Evolutionary conservation across 1,140 invertebrate genomes (phyloP), one percentile per base, ranked within the genome.

Genomic region (Drosophila repleta): DNA sequence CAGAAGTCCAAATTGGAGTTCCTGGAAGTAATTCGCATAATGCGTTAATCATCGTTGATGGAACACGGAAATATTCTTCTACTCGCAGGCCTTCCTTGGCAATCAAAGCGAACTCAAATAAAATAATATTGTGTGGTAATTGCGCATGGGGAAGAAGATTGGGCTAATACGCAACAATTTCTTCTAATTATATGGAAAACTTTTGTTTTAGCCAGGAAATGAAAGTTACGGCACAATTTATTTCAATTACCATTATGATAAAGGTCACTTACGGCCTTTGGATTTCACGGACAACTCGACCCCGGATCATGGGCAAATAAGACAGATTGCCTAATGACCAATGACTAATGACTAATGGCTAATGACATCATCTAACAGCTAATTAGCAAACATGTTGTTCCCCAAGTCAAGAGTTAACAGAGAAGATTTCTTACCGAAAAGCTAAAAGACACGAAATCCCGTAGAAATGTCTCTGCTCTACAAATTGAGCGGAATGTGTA

Each of bases 161-260:
- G 45, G 3, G n/a, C 21, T 29, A 57, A 43, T 29, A 57, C 10
- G 41, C 21, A 8, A 13, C 39, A 24, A 57, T 57, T 45, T 45
- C 39, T 57, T 29, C 24, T 45, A 29, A 57, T 57, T 45, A 45
- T 45, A 4, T 43, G 24, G 24, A 7, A 17, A 57, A 57, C 39
- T 57, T 57, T 57, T 39, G 37, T 57, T 43, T 57, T 45, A 26
- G 55, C 1, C 55, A 18, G 55, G 21, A 57, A 29, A 57, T 29
- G 21, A 29, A 57, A 43, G 41, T 45, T 45, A 26, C 15, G 6
- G 41, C 15, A 45, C 15, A 29, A 57, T 57, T 45, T 45, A 32
- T 57, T 18, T 57, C 55, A 57, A 57, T 57, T 57, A 45, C 24
- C 39, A 24, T 13, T 26, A 18, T 57, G 4, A 26, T 45, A 39